A percentile compares a stretch with the other conserved stretches of the same genome.
Evolutionary conservation across 37 sponge, comb jelly and placozoan genomes (phyloP).

Genomic region (Spongia lamella): DNA sequence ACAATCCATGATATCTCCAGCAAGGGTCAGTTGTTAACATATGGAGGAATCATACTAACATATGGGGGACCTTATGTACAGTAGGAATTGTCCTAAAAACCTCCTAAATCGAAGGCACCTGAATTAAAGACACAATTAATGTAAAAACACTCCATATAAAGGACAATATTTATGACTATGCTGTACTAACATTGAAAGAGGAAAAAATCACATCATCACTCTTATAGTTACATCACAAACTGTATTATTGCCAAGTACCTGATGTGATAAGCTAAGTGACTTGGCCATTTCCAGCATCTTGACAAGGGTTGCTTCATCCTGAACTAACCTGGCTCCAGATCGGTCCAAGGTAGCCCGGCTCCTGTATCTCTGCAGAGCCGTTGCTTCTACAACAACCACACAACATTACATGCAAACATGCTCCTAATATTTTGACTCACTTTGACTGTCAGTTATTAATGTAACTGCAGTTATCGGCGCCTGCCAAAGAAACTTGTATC

Average conservation of each 20-base stretch:
- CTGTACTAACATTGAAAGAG: not conserved
- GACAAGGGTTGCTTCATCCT: constrained; percentile 48
- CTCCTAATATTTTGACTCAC: constrained; percentile 22
- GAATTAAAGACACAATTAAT: not conserved
- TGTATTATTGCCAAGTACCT: constrained; percentile 2
- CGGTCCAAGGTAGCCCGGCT: not conserved
- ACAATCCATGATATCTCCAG: too few species aligned
- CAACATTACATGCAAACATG: constrained; percentile 38
- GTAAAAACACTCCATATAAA: not conserved
- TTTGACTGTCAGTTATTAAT: constrained; percentile 25
- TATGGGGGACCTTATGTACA: too few species aligned
- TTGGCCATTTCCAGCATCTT: constrained; percentile 45
- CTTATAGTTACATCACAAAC: not conserved
- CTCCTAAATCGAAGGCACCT: not conserved
- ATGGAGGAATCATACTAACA: too few species aligned
- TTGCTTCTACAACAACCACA: constrained; percentile 18
- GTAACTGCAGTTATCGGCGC: constrained; percentile 34
- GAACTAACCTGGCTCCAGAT: not conserved
- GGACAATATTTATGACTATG: not conserved
- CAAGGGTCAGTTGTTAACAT: too few species aligned
- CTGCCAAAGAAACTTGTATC: constrained; percentile 67
- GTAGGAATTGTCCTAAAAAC: too few species aligned
- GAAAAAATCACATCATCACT: not conserved
- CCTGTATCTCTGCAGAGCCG: too few species aligned
- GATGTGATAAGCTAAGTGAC: constrained; percentile 40